Evolutionary conservation across 2,888 invertebrate species (phyloP).

Genomic region (Heteromyza rotundicornis): DNA sequence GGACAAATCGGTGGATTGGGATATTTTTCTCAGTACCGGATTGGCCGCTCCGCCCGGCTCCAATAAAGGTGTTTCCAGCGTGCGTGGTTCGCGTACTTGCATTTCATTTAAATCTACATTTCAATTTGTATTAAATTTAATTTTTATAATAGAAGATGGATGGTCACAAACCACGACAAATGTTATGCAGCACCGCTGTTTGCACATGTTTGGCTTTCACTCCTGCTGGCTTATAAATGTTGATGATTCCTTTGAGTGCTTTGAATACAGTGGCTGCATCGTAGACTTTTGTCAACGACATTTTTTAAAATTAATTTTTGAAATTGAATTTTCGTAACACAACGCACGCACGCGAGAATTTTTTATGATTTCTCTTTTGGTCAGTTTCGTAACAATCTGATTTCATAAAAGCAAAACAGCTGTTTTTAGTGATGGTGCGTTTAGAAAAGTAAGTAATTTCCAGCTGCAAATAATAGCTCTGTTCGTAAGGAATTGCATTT

Average conservation of each 20-base stretch:
- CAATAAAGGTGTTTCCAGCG: conserved; percentile 66
- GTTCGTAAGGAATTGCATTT: no score
- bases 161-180: conserved; percentile 71
- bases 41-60: conserved; percentile 70
- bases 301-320: no score
- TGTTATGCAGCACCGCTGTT: conserved; percentile 67
- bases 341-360: no score
- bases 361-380: no score
- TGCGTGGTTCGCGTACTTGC: conserved; percentile 67
- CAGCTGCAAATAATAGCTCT: no score
- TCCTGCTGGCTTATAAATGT: conserved; percentile 79
- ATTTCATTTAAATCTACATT: conserved; percentile 78
- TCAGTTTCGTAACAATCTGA: no score
- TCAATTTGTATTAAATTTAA: background rate
- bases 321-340: no score
- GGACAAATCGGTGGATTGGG: conserved; percentile 67
- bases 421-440: no score
- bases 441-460: no score
- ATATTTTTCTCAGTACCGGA: conserved; percentile 67
- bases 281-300: conserved; percentile 52
- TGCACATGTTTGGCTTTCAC: conserved; percentile 66
- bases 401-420: no score
- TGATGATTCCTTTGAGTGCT: conserved; percentile 75
- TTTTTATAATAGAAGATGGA: background rate
- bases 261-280: conserved; percentile 71